phyloP scores from a whole-genome alignment of 2,888 invertebrate species.

The Trachelus troglodyta region DNA sequence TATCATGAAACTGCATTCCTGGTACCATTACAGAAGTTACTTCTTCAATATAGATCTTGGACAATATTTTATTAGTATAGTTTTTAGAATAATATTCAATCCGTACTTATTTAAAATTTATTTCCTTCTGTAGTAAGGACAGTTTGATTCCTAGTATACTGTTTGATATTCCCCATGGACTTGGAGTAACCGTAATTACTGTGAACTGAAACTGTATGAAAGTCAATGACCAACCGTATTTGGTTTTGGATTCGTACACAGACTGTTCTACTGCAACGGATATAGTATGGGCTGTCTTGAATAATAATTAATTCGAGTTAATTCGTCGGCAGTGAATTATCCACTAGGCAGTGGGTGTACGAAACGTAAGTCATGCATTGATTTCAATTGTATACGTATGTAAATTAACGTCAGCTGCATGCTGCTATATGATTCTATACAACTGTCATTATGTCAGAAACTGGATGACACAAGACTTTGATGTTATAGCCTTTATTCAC shows the following conservation, averaged over 20 bases:
- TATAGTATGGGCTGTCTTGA: conserved; percentile 40
- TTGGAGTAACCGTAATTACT: conserved; percentile 15
- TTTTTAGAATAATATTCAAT: not conserved
- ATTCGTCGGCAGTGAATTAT: conserved; percentile 11
- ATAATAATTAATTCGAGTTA: conserved; percentile 39
- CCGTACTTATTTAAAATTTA: not conserved
- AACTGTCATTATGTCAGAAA: not conserved
- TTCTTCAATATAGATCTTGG: not conserved
- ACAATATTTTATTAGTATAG: not conserved
- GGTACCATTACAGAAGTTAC: not conserved
- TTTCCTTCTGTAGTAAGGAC: not conserved
- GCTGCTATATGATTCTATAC: not conserved
- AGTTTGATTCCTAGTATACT: not conserved
- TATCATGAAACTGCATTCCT: conserved; percentile 32
- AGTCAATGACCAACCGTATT: conserved; percentile 52
- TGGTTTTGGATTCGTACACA: conserved; percentile 45
- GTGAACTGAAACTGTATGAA: not conserved
- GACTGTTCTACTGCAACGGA: conserved; percentile 45
- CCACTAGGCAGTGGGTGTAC: not conserved
- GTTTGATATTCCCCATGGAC: conserved; percentile 22
- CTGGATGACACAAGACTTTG: not conserved
- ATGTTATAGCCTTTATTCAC: not conserved
- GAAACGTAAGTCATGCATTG: not conserved
- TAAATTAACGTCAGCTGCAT: not conserved
- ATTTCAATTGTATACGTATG: not conserved